Conservation (phyloP, 2,113 vertebrate genomes). For the Recurvirostra avosetta region DNA sequence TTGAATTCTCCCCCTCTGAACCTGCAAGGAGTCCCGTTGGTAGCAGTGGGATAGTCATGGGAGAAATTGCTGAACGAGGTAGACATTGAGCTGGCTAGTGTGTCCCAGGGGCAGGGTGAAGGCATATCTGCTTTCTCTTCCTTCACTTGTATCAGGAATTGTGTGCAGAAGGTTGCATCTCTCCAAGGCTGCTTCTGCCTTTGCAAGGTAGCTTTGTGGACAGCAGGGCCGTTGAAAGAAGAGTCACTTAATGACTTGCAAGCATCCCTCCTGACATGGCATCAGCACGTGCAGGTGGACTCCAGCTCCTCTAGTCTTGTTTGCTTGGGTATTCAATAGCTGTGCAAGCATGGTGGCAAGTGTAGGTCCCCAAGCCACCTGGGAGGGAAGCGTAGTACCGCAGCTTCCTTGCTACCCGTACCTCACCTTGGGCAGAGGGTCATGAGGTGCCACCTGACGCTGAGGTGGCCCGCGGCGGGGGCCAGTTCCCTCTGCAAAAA, state of each 20-base stretch:
- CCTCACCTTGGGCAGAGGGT: not conserved
- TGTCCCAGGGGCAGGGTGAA: not conserved
- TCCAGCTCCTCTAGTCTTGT: not conserved
- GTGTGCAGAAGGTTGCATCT: not conserved
- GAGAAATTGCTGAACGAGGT: not conserved
- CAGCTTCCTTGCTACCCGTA: not conserved
- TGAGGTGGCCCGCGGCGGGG: rapidly evolving
- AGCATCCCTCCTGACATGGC: not conserved
- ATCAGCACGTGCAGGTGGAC: not conserved
- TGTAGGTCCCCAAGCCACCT: not conserved
- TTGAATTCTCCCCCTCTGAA: not conserved
- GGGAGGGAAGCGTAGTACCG: not conserved
- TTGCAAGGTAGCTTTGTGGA: not conserved
- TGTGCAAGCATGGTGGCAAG: not conserved
- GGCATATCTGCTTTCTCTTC: not conserved
- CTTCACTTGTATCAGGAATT: not conserved
- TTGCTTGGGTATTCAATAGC: not conserved
- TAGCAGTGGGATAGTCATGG: not conserved
- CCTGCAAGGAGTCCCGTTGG: not conserved
- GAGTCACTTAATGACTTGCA: not conserved
- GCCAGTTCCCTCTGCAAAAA: not conserved
- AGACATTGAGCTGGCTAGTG: not conserved
- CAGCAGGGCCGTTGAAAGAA: not conserved
- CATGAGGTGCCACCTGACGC: not conserved
- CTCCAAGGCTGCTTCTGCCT: not conserved